These are phyloP conservation scores for Carabus problematicus DNA, from an alignment of 2,888 invertebrate species.

Conservation along the genomic window DNA sequence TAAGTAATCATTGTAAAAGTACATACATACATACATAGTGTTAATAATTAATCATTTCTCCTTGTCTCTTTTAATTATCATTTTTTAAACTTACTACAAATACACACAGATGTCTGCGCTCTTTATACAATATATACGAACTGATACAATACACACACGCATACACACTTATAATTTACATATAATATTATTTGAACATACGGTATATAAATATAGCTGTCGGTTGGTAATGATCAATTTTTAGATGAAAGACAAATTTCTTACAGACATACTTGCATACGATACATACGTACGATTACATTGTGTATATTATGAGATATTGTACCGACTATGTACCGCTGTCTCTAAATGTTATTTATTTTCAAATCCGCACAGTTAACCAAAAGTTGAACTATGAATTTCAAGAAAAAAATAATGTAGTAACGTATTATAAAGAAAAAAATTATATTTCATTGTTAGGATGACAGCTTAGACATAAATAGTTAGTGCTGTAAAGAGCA, in stretches of 20 bases:
- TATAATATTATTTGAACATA: background rate
- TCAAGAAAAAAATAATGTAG: constrained; percentile 52
- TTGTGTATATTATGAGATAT: constrained; percentile 38
- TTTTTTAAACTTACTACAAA: constrained; percentile 19
- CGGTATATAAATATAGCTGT: constrained; percentile 27
- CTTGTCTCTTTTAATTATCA: constrained; percentile 29
- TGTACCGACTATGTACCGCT: constrained; percentile 20
- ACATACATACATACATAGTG: constrained; percentile 1
- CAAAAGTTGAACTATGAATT: constrained; percentile 42
- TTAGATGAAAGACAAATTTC: no score
- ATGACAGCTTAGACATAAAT: constrained; percentile 56
- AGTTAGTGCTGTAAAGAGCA: constrained; percentile 59
- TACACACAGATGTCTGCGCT: background rate
- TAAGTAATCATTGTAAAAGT: no score
- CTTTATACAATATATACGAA: no score
- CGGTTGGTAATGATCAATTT: background rate
- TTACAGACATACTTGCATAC: no score
- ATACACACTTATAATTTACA: constrained; percentile 4
- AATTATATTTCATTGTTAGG: constrained; percentile 59
- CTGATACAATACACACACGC: background rate
- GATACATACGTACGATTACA: no score
- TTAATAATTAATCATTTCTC: constrained; percentile 22
- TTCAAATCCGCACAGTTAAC: constrained; percentile 36
- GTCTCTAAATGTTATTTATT: constrained; percentile 37
- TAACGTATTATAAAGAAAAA: constrained; percentile 50